Base-by-base conservation (phyloP, 2,113 vertebrate genomes). In the Rhinopomastus cyanomelas region DNA sequence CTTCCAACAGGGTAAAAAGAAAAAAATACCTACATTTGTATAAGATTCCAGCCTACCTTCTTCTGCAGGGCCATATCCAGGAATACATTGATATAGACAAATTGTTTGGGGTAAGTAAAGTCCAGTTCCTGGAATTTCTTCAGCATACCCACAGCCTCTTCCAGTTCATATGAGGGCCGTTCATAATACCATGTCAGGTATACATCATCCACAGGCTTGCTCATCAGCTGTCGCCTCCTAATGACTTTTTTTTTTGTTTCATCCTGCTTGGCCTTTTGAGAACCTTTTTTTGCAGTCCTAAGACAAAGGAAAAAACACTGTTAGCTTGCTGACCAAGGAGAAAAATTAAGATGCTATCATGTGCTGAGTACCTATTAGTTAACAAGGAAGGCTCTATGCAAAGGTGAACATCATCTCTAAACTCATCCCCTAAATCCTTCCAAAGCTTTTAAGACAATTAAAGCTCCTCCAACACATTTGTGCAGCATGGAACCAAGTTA, bases 51-150 rank as follows among this genome's bases (percentile, higher is more conserved):
- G 37, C 65, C 25, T 97, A 99, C 99, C 98, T 99, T 99, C 88
- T 99, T 99, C 85, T 98, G 97, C 51, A 98, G 96, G 1, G 97
- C 94, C 98, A 99, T 98, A 86, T 99, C 97, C 37, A 99, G 96
- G 83, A 75, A 97, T 11, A 99, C 96, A 1, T 98, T 97, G 30
- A 98, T 89, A 60, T 97, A 98, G 26, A 99, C 92, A 1, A 92
- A 93, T 89, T 99, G 99, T 18, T 91, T 85, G 48, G 90, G 96
- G 51, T 96, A 6, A 3, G 98, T 98, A 88, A 98, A 99, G 64
- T 99, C 99, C 92, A 99, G 79, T 37, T 85, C 15, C 87, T 98
- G 98, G 85, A 97, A 98, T 5, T 66, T 98, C 96, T 98, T 99
- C 27, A 99, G 97, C 98, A 98, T 95, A 21, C 96, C 91, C 66